Evolutionary conservation across 92 coral and sea anemone genomes (phyloP).

Genomic region (Bergia puertoricense): DNA sequence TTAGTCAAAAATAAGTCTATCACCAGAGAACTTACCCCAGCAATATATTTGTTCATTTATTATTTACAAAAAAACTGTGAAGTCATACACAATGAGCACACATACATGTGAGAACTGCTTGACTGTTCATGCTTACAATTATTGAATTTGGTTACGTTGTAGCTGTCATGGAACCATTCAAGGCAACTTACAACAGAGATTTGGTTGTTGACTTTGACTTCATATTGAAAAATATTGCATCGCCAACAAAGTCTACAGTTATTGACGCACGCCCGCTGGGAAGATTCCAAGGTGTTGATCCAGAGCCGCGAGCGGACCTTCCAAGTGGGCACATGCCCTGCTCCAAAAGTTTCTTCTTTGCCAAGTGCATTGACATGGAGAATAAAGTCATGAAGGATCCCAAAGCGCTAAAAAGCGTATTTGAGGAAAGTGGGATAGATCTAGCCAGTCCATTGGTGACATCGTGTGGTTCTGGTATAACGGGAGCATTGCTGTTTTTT

Average conservation of each 20-base stretch:
- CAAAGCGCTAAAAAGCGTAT: conserved; percentile 71
- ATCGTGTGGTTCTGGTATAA: conserved; percentile 92
- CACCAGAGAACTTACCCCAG: background rate
- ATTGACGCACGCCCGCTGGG: conserved; percentile 84
- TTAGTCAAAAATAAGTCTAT: background rate
- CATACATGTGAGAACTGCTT: background rate
- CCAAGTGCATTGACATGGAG: conserved; percentile 66
- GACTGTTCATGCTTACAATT: background rate
- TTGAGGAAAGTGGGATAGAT: conserved; percentile 79
- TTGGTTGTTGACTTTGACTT: conserved; percentile 80
- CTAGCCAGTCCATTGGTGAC: conserved; percentile 73
- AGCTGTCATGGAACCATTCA: conserved; percentile 62
- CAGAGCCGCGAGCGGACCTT: conserved; percentile 84
- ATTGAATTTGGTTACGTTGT: background rate
- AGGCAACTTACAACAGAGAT: conserved; percentile 66
- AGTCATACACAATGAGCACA: too few species aligned
- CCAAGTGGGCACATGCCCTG: conserved; percentile 88
- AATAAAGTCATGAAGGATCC: conserved; percentile 74
- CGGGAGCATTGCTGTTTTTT: conserved; percentile 74
- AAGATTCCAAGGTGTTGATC: conserved; percentile 75
- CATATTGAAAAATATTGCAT: conserved; percentile 65
- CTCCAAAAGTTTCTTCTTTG: conserved; percentile 69
- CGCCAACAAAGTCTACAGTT: conserved; percentile 61
- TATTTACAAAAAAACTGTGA: background rate
- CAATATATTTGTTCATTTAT: background rate